Base-by-base conservation (phyloP, 2,888 invertebrate genomes). In the Tortrix viridana region DNA sequence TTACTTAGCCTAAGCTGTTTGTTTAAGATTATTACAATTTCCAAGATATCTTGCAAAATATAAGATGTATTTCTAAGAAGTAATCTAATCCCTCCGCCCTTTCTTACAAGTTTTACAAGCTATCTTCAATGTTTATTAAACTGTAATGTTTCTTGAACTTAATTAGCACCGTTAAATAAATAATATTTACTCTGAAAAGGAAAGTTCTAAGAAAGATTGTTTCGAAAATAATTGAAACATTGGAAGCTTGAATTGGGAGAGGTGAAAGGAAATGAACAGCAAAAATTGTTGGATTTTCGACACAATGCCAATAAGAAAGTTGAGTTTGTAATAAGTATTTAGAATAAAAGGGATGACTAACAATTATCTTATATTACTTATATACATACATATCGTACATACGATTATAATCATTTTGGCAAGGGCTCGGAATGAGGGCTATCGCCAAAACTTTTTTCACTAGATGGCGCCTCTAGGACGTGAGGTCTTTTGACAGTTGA, bases 201-300 rank as follows among this genome's bases (percentile, higher is more conserved):
- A 61, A 56, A 43, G 52, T 57, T 60, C 18, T 14, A 41, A 48
- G 37, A 54, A 56, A 50, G 47, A 72, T 74, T 71, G 71, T 70
- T 68, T 53, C 37, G 7, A 66, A 65, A 65, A 69, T 77, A 76
- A 82, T 81, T 79, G 74, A 79, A 82, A 81, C 72, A 76, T 74
- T 43, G 23, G 19, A 19, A 49, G 71, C 71, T 76, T 73, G 71
- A 77, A 79, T 78, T n/a, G n/a, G 74, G 74, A 64, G 69, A 73
- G 60, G 74, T 74, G 67, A 67, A 67, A 68, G 71, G 68, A 72
- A 77, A 75, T 71, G 69, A 72, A 63, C 66, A 73, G 67, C 62
- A 65, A 77, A 79, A 67, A 78, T 77, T 63, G 41, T 65, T 67
- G 58, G 66, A 68, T 69, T 72, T 74, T 67, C 41, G 19, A 54